Conservation (phyloP, 37 sponge, comb jelly and placozoan genomes). For the Chondrosia reniformis region DNA sequence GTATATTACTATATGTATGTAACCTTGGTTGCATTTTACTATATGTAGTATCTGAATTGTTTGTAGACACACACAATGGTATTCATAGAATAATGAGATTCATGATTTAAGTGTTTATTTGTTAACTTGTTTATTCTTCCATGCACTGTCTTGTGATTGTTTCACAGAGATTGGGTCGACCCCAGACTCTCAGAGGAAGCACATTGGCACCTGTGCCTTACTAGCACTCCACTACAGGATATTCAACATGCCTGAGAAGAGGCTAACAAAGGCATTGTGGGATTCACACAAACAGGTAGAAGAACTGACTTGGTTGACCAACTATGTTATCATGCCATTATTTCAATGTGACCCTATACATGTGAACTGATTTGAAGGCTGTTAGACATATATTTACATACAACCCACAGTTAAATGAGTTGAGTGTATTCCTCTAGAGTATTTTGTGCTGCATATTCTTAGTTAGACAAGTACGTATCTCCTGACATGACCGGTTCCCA, state of each 20-base stretch:
- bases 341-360: background rate
- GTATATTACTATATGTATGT: too few relatives aligned
- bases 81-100: too few relatives aligned
- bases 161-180: too few relatives aligned
- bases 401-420: too few relatives aligned
- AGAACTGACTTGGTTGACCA: too few relatives aligned
- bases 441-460: background rate
- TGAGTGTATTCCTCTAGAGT: background rate
- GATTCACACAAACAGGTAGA: conserved; percentile 89
- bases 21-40: too few relatives aligned
- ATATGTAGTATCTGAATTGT: too few relatives aligned
- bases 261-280: conserved; percentile 70
- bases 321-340: background rate
- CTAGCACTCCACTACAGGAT: conserved; percentile 66
- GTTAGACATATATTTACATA: too few relatives aligned
- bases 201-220: conserved; percentile 72
- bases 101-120: too few relatives aligned
- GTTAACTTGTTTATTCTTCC: too few relatives aligned
- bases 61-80: too few relatives aligned
- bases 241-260: conserved; percentile 70
- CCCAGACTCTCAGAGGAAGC: conserved; percentile 36
- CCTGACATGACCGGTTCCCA: background rate
- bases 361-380: background rate
- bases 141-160: too few relatives aligned
- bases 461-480: background rate